Base-by-base conservation (phyloP, 1,140 invertebrate species). In the Pogonomyrmex californicus region DNA sequence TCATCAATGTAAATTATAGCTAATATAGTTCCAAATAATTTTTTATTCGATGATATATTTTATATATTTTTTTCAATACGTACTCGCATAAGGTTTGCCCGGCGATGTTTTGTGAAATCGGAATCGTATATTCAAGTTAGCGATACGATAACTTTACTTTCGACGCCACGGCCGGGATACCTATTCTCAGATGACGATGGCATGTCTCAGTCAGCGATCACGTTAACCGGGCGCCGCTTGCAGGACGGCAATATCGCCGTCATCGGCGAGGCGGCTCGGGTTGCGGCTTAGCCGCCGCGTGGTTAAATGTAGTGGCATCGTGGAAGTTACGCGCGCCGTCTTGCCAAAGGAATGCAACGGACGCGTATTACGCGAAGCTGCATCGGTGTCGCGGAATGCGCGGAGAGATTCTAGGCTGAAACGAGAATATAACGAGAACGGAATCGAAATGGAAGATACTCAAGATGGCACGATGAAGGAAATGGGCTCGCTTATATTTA, bases 281-380 rank as follows among this genome's bases (percentile, higher is more conserved):
- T 51, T 79, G 83, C 41, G 76, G 33, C 54, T 75, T 73, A 51
- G 17, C 58, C 38, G 54, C 5, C 23, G 33, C 62, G 70, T 70
- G 76, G 86, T 79, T 73, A 75, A 54, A 79, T 47, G n/a, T 62
- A 30, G 62, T 62, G 33, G 54, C 23, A 83, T 85, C 79, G 88
- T 65, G 88, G 38, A 87, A 68, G 77, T 90, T 87, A 82, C 78
- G 79, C 87, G 77, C 85, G 33, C 49, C 87, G 85, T 70, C 86
- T 88, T 92, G 92, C 86, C 91, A 89, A 68, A 79, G 87, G 70
- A 90, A 91, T 86, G 83, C 89, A 81, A 89, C 41, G 51, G 47
- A 85, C 47, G 44, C 63, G 78, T 33, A 54, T 41, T 60, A 58
- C 33, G 75, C 75, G 83, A 68, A 85, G 41, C 58, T 58, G n/a